phyloP scores from a whole-genome alignment of 1,140 invertebrate species.

The Neoseiulus cucumeris region DNA sequence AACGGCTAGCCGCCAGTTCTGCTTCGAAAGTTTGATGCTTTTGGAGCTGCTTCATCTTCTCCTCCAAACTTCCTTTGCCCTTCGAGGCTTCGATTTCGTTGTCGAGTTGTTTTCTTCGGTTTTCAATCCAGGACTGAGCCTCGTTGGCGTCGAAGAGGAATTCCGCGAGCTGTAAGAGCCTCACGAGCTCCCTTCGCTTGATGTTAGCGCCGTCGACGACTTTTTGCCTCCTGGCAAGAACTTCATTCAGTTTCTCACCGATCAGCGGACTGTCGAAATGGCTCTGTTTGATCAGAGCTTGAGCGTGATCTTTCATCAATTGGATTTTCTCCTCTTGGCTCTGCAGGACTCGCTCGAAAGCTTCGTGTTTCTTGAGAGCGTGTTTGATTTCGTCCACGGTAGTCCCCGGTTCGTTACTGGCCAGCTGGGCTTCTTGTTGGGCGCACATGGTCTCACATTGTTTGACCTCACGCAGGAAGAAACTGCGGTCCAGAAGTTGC shows the following conservation, averaged over 20 bases:
- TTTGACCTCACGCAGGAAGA: slow-evolving; percentile 82
- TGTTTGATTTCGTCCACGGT: slow-evolving; percentile 63
- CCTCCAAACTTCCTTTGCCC: slow-evolving; percentile 37
- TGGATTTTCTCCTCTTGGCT: slow-evolving; percentile 70
- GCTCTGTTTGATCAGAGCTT: slow-evolving; percentile 66
- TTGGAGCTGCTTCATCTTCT: slow-evolving; percentile 72
- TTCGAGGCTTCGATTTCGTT: slow-evolving; percentile 38
- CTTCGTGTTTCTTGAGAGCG: slow-evolving; percentile 71
- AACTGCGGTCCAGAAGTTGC: slow-evolving; percentile 80
- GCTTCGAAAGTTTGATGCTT: slow-evolving; percentile 95
- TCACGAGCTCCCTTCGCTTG: slow-evolving; percentile 17
- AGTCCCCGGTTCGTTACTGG: slow-evolving; percentile 25
- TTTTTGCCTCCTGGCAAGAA: slow-evolving; percentile 18
- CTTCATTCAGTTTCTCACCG: slow-evolving; percentile 32
- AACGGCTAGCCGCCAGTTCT: slow-evolving; percentile 69
- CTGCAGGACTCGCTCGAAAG: slow-evolving; percentile 61
- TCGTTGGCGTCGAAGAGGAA: slow-evolving; percentile 45
- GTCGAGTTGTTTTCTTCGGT: slow-evolving; percentile 63
- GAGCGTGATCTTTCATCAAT: slow-evolving; percentile 60
- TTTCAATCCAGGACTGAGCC: slow-evolving; percentile 73
- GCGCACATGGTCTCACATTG: slow-evolving; percentile 71
- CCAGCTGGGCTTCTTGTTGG: slow-evolving; percentile 50
- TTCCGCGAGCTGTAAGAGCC: slow-evolving; percentile 16
- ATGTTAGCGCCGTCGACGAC: slow-evolving; percentile 18
- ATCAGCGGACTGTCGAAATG: slow-evolving; percentile 86